Percentiles rank a stretch among this genome's conserved stretches.
Conservation (phyloP, 2,888 invertebrate genomes). For the Mimachlamys varia region DNA sequence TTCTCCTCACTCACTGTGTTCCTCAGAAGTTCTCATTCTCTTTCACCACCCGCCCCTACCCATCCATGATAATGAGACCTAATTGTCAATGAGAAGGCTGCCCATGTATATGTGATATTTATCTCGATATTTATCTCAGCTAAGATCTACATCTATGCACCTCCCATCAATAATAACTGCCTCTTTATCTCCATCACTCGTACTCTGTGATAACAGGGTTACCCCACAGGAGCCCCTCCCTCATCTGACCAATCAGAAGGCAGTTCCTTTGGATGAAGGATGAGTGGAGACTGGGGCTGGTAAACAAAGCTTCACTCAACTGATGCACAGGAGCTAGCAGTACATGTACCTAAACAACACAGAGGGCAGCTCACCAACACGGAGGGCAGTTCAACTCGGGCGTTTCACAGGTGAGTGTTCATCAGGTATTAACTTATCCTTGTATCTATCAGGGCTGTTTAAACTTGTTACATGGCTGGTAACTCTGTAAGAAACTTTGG, state of each 20-base stretch:
- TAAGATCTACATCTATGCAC: neutral
- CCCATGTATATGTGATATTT: neutral
- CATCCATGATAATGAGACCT: neutral
- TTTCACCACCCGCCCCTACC: neutral
- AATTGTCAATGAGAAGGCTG: constrained; percentile 3
- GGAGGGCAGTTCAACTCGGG: neutral
- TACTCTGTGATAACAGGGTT: neutral
- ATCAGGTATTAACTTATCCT: neutral
- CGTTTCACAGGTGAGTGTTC: neutral
- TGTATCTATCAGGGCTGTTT: neutral
- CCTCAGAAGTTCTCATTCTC: neutral
- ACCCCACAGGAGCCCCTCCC: neutral
- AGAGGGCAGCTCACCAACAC: neutral
- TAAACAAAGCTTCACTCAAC: neutral
- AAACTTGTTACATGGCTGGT: neutral
- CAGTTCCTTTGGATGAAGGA: neutral
- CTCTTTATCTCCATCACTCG: neutral
- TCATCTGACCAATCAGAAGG: neutral
- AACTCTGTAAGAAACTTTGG: neutral
- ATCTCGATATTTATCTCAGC: neutral
- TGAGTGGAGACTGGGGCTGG: neutral
- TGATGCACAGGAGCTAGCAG: neutral
- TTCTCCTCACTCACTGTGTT: no score
- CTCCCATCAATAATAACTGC: neutral
- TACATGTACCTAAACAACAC: neutral